Percentiles rank a stretch among this genome's conserved stretches.
Evolutionary conservation across 2,888 invertebrate genomes (phyloP).

Genomic region (Brachylomia viminalis): DNA sequence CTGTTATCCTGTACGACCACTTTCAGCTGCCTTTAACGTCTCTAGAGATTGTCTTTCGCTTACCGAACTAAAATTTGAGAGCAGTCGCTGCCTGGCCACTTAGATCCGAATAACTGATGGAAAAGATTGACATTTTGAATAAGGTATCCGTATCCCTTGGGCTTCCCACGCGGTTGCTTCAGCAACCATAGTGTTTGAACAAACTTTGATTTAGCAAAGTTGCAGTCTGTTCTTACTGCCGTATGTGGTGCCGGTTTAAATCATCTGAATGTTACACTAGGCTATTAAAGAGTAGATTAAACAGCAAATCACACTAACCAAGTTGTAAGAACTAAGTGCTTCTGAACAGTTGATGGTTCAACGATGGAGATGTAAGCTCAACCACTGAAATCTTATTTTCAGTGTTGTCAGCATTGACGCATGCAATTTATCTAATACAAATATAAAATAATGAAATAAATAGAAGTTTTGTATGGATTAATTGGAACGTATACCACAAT

Average conservation of each 20-base stretch:
- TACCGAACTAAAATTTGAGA: slow-evolving; percentile 35
- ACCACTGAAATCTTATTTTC: background rate
- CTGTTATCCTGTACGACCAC: slow-evolving; percentile 17
- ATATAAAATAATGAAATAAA: background rate
- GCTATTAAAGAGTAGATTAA: slow-evolving; percentile 24
- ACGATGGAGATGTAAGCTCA: slow-evolving; percentile 6
- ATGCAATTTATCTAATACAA: background rate
- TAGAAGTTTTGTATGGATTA: slow-evolving; percentile 13
- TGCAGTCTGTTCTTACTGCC: slow-evolving; percentile 3
- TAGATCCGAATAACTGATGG: slow-evolving; percentile 27
- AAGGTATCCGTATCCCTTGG: slow-evolving; percentile 36
- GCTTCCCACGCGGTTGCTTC: slow-evolving; percentile 4
- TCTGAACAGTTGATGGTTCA: slow-evolving; percentile 22
- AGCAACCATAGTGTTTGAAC: slow-evolving; percentile 8
- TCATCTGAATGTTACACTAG: background rate
- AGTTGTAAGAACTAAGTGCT: slow-evolving; percentile 21
- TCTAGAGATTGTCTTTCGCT: slow-evolving; percentile 44
- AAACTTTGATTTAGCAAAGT: slow-evolving; percentile 34
- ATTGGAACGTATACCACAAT: slow-evolving; percentile 49
- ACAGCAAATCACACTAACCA: slow-evolving; percentile 15
- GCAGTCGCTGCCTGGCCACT: slow-evolving; percentile 34
- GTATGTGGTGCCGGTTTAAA: slow-evolving; percentile 9
- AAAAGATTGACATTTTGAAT: slow-evolving; percentile 53
- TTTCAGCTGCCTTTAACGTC: slow-evolving; percentile 33
- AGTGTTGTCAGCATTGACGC: slow-evolving; percentile 4